Conservation (phyloP, 2,888 invertebrate species). For the Drosophila kanekoi region DNA sequence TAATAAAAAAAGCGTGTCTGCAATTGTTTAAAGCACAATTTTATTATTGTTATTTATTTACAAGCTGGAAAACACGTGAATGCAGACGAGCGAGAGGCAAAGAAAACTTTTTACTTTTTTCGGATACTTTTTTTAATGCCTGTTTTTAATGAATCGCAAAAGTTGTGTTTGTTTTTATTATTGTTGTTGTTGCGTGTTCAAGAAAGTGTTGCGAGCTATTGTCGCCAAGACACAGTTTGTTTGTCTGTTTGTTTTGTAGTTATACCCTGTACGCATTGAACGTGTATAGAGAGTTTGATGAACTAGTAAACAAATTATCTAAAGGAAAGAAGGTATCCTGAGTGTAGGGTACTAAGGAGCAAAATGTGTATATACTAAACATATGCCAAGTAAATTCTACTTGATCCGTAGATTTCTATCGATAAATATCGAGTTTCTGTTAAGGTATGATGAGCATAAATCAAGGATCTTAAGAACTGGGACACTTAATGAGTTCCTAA, state of each 20-base stretch:
- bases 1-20: constrained; percentile 1
- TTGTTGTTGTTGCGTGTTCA: constrained; percentile 53
- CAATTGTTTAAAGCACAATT: constrained; percentile 19
- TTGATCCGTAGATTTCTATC: no score
- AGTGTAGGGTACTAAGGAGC: no score
- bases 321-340: neutral
- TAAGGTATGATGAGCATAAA: no score
- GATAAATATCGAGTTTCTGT: no score
- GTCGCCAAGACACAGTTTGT: constrained; percentile 14
- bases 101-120: constrained; percentile 34
- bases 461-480: no score
- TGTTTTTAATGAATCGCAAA: constrained; percentile 63
- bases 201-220: constrained; percentile 71
- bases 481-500: no score
- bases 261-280: constrained; percentile 4
- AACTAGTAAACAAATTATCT: neutral
- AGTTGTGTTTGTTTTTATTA: constrained; percentile 35
- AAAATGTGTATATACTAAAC: no score
- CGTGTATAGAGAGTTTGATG: neutral
- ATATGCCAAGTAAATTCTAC: no score
- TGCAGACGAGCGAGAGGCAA: neutral
- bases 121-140: constrained; percentile 33
- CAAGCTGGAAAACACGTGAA: neutral
- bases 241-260: constrained; percentile 12
- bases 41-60: neutral